Evolutionary conservation across 2,888 invertebrate species (phyloP).

Genomic region (Augiades crinisus): DNA sequence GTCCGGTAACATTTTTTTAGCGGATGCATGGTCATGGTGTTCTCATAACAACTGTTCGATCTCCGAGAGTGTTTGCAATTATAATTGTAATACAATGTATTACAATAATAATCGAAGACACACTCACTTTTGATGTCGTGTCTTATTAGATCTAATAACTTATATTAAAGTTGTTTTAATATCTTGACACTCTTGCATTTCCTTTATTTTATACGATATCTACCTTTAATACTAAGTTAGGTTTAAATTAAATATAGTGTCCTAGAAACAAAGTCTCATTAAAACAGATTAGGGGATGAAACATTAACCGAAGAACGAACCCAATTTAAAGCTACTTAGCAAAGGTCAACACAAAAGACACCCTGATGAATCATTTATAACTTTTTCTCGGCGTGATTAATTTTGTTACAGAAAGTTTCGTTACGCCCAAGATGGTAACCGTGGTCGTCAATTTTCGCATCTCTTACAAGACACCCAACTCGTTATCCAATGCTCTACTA

Average conservation of each 20-base stretch:
- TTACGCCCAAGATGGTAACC: not conserved
- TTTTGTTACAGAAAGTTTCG: constrained; percentile 24
- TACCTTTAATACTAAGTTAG: too few species aligned
- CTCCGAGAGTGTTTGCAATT: constrained; percentile 24
- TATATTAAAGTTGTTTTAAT: constrained; percentile 25
- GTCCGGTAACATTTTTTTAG: constrained; percentile 7
- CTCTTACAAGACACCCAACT: constrained; percentile 14
- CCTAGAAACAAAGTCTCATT: constrained; percentile 6
- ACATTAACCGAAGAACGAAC: not conserved
- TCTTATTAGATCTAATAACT: constrained; percentile 15
- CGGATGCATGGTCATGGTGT: not conserved
- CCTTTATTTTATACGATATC: constrained; percentile 4
- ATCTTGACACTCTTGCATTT: not conserved
- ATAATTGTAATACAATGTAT: too few species aligned
- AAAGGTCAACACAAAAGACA: constrained; percentile 13
- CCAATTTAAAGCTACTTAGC: constrained; percentile 14
- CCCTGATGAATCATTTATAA: constrained; percentile 12
- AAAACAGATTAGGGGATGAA: constrained; percentile 2
- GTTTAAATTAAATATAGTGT: not conserved
- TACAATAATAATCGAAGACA: constrained; percentile 13
- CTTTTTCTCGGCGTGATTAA: constrained; percentile 26
- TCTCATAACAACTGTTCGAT: constrained; percentile 28
- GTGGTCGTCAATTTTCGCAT: constrained; percentile 1
- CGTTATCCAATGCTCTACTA: constrained; percentile 16
- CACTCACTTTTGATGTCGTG: constrained; percentile 18